Percentiles rank a stretch among this genome's conserved stretches.
Conservation (phyloP, 92 coral and sea anemone genomes). For the Umimayanthus kanabou region DNA sequence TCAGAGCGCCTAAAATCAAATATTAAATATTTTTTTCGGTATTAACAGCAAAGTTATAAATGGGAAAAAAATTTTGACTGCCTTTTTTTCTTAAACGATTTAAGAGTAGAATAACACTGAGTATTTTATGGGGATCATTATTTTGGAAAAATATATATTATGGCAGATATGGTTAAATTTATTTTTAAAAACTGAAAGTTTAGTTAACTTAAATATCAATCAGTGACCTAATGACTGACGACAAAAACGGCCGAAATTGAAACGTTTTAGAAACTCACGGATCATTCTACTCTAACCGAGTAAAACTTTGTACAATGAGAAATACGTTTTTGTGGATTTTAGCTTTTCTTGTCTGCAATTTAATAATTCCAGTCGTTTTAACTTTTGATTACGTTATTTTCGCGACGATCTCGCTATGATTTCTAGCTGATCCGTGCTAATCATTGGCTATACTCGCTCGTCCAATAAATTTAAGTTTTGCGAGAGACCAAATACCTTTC, state of each 20-base stretch:
- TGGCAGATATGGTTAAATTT: no score
- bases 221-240: background rate
- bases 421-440: background rate
- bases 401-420: background rate
- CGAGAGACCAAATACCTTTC: constrained; percentile 19
- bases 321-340: background rate
- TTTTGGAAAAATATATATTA: background rate
- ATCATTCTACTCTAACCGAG: no score
- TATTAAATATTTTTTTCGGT: no score
- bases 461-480: background rate
- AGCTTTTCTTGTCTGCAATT: background rate
- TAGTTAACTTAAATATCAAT: background rate
- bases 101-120: background rate
- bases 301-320: background rate
- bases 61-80: no score
- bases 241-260: background rate
- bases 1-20: no score
- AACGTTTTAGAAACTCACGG: background rate
- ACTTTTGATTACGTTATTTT: background rate
- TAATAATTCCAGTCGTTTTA: background rate
- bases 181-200: background rate
- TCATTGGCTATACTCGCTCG: background rate
- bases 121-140: background rate
- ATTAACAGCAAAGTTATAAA: no score
- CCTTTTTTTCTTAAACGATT: no score